Evolutionary conservation across 2,113 vertebrate genomes (phyloP), one percentile per base, ranked within the genome.

Genomic region (Bucco capensis): DNA sequence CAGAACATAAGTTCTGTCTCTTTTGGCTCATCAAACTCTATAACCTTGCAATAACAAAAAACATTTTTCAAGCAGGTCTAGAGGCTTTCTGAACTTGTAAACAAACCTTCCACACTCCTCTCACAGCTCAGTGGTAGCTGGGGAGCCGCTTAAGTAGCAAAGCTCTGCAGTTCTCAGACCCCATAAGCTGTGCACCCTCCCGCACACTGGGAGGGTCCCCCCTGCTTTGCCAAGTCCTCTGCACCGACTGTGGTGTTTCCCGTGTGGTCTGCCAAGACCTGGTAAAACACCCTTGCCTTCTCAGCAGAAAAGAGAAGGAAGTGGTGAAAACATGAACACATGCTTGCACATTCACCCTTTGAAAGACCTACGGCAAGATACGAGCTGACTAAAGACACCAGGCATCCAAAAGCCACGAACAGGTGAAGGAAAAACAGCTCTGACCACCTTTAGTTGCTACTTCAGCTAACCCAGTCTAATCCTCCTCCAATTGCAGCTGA

Each of bases 261-360:
- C 11, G 1, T 2, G 0, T 0, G 4, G 51, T 65, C 58, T n/a
- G 42, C 46, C 3, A 2, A 75, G 65, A 44, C 19, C 16, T n/a
- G 3, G 56, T 21, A 37, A 51, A 61, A n/a, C 0, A 0, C 31
- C 40, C 33, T 17, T 38, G 16, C 0, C 77, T 84, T 91, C 88
- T 90, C 56, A 75, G 30, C 14, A 84, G 66, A 94, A 93, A 73
- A 53, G 88, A 92, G 83, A 92, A 95, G 93, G 94, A 95, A 95
- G 92, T 90, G 90, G 58, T 70, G 78, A 86, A 89, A 69, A 58
- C 71, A 58, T 3, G 19, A 80, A 78, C 77, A 47, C 25, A 28
- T 3, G 35, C 54, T 91, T 51, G 70, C 74, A 87, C 10, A 57
- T 9, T 18, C 1, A 24, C 38, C 22, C 46, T 61, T 19, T 53